These are phyloP conservation scores for Meteorus cinctellus DNA, from an alignment of 2,888 invertebrate genomes.

Conservation along the genomic window DNA sequence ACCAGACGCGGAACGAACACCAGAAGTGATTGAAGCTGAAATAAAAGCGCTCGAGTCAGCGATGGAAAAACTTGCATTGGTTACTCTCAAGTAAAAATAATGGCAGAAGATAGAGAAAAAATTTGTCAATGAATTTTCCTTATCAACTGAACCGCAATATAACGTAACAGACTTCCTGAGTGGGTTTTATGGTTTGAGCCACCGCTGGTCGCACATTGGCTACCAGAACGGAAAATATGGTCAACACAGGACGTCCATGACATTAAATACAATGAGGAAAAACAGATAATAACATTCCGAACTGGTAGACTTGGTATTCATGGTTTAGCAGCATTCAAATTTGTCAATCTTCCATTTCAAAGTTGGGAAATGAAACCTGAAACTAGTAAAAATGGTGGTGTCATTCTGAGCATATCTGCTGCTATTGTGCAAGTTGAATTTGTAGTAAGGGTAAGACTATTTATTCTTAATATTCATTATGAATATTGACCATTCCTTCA, in stretches of 20 bases:
- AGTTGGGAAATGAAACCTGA: slow-evolving; percentile 88
- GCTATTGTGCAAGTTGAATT: slow-evolving; percentile 77
- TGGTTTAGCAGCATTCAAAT: slow-evolving; percentile 83
- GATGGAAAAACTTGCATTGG: slow-evolving; percentile 82
- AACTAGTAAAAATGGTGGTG: slow-evolving; percentile 74
- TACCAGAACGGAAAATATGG: slow-evolving; percentile 77
- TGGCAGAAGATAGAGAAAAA: background rate
- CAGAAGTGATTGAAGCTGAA: slow-evolving; percentile 88
- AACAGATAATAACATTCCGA: slow-evolving; percentile 84
- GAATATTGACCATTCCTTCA: background rate
- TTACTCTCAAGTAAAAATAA: slow-evolving; percentile 80
- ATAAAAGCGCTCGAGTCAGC: slow-evolving; percentile 83
- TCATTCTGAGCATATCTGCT: slow-evolving; percentile 75
- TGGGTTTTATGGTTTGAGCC: slow-evolving; percentile 87
- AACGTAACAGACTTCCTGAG: slow-evolving; percentile 77
- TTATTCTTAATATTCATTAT: background rate
- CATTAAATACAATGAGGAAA: slow-evolving; percentile 89
- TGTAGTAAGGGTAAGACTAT: slow-evolving; percentile 70
- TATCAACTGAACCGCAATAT: slow-evolving; percentile 14
- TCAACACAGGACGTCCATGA: slow-evolving; percentile 84
- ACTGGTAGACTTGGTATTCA: slow-evolving; percentile 79
- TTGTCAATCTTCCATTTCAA: slow-evolving; percentile 88
- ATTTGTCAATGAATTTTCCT: slow-evolving; percentile 15
- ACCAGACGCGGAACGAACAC: slow-evolving; percentile 80
- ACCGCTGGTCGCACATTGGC: slow-evolving; percentile 85